Percentiles rank a stretch among this genome's conserved stretches.
phyloP scores from a whole-genome alignment of 2,797 vertebrate species.

The Leptodactylus fallax region DNA sequence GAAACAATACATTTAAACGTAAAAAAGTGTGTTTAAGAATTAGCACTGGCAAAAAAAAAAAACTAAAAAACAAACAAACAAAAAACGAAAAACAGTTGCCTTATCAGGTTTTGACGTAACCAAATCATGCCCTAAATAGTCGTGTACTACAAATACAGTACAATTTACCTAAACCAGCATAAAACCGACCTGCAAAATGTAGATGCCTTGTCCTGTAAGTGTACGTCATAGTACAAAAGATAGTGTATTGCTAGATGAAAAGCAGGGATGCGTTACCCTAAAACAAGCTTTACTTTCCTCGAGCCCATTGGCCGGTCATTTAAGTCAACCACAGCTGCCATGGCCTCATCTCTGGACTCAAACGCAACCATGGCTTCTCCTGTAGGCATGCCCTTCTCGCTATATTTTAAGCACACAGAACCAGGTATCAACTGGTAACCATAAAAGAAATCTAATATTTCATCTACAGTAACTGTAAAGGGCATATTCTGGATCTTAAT shows the following conservation, averaged over 20 bases:
- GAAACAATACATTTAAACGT: constrained; percentile 23
- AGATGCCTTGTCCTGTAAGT: constrained; percentile 79
- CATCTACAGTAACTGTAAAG: constrained; percentile 96
- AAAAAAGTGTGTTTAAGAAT: neutral
- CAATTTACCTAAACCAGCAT: constrained; percentile 71
- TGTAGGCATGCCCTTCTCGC: constrained; percentile 95
- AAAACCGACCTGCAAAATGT: constrained; percentile 74
- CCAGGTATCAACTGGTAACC: constrained; percentile 96
- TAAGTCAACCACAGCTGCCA: constrained; percentile 94
- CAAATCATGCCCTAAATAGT: constrained; percentile 71
- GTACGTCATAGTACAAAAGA: constrained; percentile 76
- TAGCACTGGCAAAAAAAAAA: constrained; percentile 11
- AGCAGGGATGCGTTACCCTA: constrained; percentile 80
- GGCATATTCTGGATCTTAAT: constrained; percentile 99
- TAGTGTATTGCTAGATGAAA: constrained; percentile 71
- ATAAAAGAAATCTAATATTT: constrained; percentile 99
- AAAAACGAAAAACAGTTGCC: neutral
- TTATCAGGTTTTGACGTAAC: neutral
- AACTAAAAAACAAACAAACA: neutral
- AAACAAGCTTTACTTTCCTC: constrained; percentile 95
- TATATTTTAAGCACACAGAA: constrained; percentile 96
- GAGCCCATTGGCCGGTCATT: constrained; percentile 98
- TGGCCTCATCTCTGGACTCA: constrained; percentile 95
- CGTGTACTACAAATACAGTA: constrained; percentile 70
- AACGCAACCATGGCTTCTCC: constrained; percentile 99